Evolutionary conservation across 1,140 invertebrate species (phyloP), one percentile per base, ranked within the genome.

Genomic region (Drosophila repleta): DNA sequence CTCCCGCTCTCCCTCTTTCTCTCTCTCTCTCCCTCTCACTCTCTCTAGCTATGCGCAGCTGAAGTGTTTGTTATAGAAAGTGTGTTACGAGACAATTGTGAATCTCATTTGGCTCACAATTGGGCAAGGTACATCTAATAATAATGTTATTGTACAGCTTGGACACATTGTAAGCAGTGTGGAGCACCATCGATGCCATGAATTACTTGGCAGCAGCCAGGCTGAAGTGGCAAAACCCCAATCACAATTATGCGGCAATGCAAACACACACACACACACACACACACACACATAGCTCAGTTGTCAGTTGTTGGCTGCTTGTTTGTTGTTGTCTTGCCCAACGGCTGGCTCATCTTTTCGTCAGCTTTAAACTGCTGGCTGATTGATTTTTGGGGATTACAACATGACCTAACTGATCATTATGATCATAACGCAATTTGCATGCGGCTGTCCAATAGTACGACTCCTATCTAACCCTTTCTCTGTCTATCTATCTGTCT

Each of bases 401-500:
- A 85, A 84, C 76, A 84, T 72, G 75, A 61, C 56, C 68, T 78
- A 71, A 83, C 72, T 70, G 79, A 83, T 83, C 79, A 83, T 83
- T 83, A 80, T 81, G 73, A 53, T 17, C 75, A 74, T 83, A 82
- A 79, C 79, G 79, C 79, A 82, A 82, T 84, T 82, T 82, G 79
- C 79, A 82, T 82, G 72, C 37, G 55, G 32, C 52, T 65, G 37
- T 64, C 58, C 46, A 55, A 49, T 35, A 48, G 41, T 35, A 52
- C 24, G 32, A 35, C 60, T 37, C 51, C 51, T 37, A 17, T n/a
- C 39, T 11, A 2, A 24, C 13, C 7, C 18, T 26, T 4, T n/a
- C 8, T 21, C 7, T 52, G n/a, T 52, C 24, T 15, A 0, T 32
- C 24, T 46, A 5, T 39, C 26, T 21, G 26, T 49, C 29, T 69